Evolutionary conservation across 2,797 vertebrate genomes (phyloP).

Genomic region (Euphonia xanthogaster): DNA sequence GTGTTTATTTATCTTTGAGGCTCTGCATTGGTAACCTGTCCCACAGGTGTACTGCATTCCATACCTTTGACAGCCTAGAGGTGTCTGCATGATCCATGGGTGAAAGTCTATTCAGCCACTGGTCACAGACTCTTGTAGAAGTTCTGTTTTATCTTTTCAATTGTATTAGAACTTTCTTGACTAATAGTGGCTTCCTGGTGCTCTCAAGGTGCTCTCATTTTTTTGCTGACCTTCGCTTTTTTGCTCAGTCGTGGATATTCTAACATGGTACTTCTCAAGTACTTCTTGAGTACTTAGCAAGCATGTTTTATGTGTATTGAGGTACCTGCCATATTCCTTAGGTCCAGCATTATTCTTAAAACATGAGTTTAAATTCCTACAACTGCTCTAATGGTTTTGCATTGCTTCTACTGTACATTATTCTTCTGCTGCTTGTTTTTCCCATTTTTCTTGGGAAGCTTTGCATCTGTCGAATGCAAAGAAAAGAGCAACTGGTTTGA

Average conservation of each 20-base stretch:
- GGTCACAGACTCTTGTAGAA: not conserved
- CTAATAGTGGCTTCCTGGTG: not conserved
- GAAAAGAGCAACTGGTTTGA: not conserved
- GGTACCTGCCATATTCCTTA: not conserved
- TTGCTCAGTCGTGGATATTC: not conserved
- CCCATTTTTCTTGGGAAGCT: not conserved
- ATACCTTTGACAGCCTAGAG: not conserved
- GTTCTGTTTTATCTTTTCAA: not conserved
- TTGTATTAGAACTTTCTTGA: not conserved
- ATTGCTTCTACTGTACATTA: not conserved
- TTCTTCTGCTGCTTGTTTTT: not conserved
- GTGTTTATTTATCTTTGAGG: not conserved
- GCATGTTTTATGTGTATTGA: not conserved
- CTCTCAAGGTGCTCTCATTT: not conserved
- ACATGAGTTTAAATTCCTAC: not conserved
- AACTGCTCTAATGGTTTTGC: not conserved
- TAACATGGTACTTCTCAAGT: not conserved
- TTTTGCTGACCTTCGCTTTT: not conserved
- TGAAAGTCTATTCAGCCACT: not conserved
- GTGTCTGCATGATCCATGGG: not conserved
- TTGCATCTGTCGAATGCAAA: not conserved
- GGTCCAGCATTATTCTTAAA: not conserved
- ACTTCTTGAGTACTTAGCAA: not conserved
- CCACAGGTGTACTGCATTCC: not conserved
- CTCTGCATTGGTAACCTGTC: not conserved